phyloP scores from a whole-genome alignment of 2,888 invertebrate species.

The Cataglyphis altisquamis region DNA sequence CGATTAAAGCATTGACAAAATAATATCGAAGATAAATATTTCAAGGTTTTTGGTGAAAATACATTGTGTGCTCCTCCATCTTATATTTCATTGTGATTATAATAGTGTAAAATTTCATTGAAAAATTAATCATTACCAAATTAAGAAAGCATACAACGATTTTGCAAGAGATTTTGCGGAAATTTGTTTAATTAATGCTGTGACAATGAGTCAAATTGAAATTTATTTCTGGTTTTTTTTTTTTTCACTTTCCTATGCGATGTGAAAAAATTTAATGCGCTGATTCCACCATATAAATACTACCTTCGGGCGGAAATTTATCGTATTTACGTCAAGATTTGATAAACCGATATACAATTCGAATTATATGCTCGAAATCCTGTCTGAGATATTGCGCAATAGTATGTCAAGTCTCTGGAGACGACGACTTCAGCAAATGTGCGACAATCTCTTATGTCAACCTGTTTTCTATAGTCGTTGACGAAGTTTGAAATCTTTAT shows the following conservation, averaged over 20 bases:
- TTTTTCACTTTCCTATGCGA: background rate
- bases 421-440: background rate
- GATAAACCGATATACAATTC: background rate
- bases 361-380: slow-evolving; percentile 16
- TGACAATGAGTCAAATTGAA: background rate
- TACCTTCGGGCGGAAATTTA: background rate
- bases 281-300: background rate
- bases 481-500: slow-evolving; percentile 1
- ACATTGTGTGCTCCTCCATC: background rate
- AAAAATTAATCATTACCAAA: background rate
- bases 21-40: background rate
- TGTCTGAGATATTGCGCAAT: background rate
- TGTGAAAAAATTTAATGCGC: background rate
- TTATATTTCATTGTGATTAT: background rate
- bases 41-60: background rate
- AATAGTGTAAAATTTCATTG: background rate
- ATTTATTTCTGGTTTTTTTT: background rate
- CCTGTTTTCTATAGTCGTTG: background rate
- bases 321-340: background rate
- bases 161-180: background rate
- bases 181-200: background rate
- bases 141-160: background rate
- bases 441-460: slow-evolving; percentile 14
- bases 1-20: background rate
- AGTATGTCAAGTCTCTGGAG: background rate